Conservation (phyloP, 2,888 invertebrate genomes). For the Herminia tarsipennalis region DNA sequence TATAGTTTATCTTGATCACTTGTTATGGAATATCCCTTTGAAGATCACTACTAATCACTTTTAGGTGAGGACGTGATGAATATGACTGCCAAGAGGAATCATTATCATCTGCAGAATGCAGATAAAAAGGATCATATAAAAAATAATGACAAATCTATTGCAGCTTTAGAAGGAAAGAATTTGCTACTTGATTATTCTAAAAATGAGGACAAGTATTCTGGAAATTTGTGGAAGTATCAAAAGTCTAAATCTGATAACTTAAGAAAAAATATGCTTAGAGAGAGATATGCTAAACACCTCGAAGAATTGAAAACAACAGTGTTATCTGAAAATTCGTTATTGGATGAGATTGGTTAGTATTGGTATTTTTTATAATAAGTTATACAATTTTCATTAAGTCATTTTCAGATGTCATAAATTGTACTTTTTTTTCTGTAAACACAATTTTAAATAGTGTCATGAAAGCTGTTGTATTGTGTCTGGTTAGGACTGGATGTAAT, state of each 20-base stretch:
- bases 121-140: slow-evolving; percentile 71
- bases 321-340: slow-evolving; percentile 51
- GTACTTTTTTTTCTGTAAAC: neutral
- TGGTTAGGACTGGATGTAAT: no score
- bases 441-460: no score
- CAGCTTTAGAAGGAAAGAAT: slow-evolving; percentile 72
- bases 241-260: slow-evolving; percentile 58
- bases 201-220: slow-evolving; percentile 55
- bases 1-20: no score
- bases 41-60: slow-evolving; percentile 48
- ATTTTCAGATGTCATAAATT: neutral
- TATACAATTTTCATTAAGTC: neutral
- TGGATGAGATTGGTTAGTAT: slow-evolving; percentile 9
- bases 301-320: slow-evolving; percentile 51
- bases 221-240: slow-evolving; percentile 68
- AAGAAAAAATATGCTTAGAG: slow-evolving; percentile 64
- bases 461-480: no score
- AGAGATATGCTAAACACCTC: slow-evolving; percentile 67
- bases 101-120: slow-evolving; percentile 62
- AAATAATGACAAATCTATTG: slow-evolving; percentile 79
- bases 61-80: slow-evolving; percentile 60
- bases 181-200: slow-evolving; percentile 64
- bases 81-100: slow-evolving; percentile 57
- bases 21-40: no score
- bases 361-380: neutral